Evolutionary conservation across 2,113 vertebrate species (phyloP), one percentile per base, ranked within the genome.

Genomic region (Thamnaconus septentrionalis): DNA sequence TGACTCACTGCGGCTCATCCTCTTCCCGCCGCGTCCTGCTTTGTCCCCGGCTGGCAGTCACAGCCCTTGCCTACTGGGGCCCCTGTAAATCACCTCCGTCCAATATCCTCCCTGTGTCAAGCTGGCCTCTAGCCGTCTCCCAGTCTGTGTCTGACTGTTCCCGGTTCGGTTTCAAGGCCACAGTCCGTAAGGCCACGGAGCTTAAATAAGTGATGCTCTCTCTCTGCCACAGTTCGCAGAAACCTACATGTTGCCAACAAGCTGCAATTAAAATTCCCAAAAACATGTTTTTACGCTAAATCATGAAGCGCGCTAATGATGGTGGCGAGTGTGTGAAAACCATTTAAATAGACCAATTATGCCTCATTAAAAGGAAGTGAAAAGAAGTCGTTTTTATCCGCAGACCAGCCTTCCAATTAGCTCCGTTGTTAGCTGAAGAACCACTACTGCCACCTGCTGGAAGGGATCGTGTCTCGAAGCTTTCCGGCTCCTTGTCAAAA

Each of bases 361-460:
- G 8, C 5, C 45, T 5, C 55, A 64, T 56, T 43, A 57, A 64
- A 45, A 52, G 9, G 18, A 52, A 39, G 47, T 56, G 41, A 53
- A 42, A 1, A 3, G 4, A 45, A 8, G 11, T 43, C 46, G 51
- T 31, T 12, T 48, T 46, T 31, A 49, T 59, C 69, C 56, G 69
- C 56, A 45, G 44, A 1, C 7, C 4, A 69, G 59, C 48, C 43
- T 1, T 18, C 47, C 3, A 50, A 12, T 45, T 12, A 53, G 4
- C 7, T 11, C 4, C 0, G 2, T 46, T 8, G 5, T 42, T 0
- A 40, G 40, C 42, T 52, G 40, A 56, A 56, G 66, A 56, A 50
- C 53, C 77, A 78, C 54, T 51, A 84, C 84, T 79, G 51, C 85
- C 86, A 71, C 67, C 87, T 89, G 49, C 56, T 56, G 87, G 18